Evolutionary conservation across 2,888 invertebrate genomes (phyloP).

Genomic region (Philaethria dido): DNA sequence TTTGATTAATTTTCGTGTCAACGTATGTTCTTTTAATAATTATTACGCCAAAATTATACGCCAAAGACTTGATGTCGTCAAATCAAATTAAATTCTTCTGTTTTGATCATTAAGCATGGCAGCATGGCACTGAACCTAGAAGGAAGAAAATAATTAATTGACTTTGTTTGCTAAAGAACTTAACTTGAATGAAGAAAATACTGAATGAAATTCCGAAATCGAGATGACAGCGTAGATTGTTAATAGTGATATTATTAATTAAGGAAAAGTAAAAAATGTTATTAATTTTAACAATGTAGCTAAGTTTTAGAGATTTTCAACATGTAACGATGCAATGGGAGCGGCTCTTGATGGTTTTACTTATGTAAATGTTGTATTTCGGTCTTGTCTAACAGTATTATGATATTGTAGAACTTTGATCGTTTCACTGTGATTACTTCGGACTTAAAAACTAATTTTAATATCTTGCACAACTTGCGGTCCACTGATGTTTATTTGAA

Average conservation of each 20-base stretch:
- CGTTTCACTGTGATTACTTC: neutral
- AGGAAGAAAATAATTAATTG: neutral
- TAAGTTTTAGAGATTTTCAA: constrained; percentile 77
- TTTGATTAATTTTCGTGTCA: too few species aligned
- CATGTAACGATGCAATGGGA: constrained; percentile 61
- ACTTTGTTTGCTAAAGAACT: neutral
- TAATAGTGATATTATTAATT: constrained; percentile 82
- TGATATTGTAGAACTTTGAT: neutral
- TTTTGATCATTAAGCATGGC: neutral
- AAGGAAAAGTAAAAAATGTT: constrained; percentile 78
- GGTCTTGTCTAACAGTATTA: constrained; percentile 68
- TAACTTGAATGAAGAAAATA: neutral
- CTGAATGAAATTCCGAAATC: constrained; percentile 57
- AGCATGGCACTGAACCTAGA: neutral
- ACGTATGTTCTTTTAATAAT: too few species aligned
- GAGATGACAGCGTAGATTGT: constrained; percentile 78
- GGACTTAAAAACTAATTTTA: neutral
- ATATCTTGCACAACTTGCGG: neutral
- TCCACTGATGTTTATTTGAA: neutral
- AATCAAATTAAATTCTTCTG: neutral
- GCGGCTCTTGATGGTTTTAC: constrained; percentile 53
- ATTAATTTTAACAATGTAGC: constrained; percentile 77
- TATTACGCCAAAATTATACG: too few species aligned
- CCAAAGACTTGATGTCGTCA: neutral
- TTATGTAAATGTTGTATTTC: constrained; percentile 50